Conservation (phyloP, 2,113 vertebrate genomes). For the Sterrhoptilus dennistouni region DNA sequence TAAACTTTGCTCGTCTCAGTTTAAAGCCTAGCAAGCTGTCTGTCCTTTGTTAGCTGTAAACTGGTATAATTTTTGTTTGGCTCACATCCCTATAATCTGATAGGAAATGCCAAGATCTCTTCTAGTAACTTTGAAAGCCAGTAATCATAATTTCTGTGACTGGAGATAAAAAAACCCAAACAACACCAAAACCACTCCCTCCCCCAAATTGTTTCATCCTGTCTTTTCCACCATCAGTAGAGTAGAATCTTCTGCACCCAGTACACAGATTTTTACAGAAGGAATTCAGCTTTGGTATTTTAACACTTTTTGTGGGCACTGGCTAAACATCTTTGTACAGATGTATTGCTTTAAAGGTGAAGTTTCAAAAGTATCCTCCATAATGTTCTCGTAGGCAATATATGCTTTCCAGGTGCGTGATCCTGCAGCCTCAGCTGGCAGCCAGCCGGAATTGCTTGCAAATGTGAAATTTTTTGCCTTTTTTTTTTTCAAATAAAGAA, state of each 20-base stretch:
- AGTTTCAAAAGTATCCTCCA: background rate
- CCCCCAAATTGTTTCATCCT: background rate
- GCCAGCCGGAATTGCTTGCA: background rate
- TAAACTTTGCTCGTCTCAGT: background rate
- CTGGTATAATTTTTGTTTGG: background rate
- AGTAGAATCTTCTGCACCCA: background rate
- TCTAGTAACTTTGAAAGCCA: background rate
- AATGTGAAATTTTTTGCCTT: background rate
- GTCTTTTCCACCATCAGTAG: background rate
- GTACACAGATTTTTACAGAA: background rate
- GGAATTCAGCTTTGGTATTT: background rate
- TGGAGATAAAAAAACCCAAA: background rate
- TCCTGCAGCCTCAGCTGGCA: background rate
- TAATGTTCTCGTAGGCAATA: background rate
- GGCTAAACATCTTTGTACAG: background rate
- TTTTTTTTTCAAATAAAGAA: background rate
- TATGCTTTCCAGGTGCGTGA: constrained; percentile 6
- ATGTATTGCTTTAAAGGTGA: background rate
- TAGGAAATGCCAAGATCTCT: constrained; percentile 2
- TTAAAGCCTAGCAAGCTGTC: background rate
- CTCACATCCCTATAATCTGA: background rate
- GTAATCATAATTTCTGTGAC: background rate
- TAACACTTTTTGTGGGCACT: background rate
- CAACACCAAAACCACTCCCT: accelerated
- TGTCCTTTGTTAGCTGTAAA: background rate